Base-by-base conservation (phyloP, 2,888 invertebrate genomes). In the Drosophila melanosoma region DNA sequence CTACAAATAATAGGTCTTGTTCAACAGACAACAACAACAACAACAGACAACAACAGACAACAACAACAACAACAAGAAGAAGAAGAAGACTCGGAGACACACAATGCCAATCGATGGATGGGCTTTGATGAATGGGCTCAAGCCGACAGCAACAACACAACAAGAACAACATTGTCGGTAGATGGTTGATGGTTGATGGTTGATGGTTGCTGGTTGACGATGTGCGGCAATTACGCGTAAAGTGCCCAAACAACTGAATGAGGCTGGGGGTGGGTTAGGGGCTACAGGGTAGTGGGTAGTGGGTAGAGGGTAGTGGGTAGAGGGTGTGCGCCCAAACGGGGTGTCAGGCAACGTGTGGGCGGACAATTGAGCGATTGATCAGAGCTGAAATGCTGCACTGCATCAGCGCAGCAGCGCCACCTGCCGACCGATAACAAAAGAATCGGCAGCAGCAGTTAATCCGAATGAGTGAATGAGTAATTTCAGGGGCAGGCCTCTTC, bases 1-100 rank as follows among this genome's bases (percentile, higher is more conserved):
- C 91, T 92, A 91, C 91, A 91, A 91, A 91, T 91, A 91, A 92
- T 92, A 87, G 90, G 82, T 83, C 89, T 87, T 83, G 80, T 87
- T 82, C 60, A 80, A 79, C 80, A 79, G 81, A 52, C 36, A 54
- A 66, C 61, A 54, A 38, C 54, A 38, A 17, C 49, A 49, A 49
- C 17, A 49, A 29, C n/a, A n/a, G 81, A 52, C 36, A 54, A 66
- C 60, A 80, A 79, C 80, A 79, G 81, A 52, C 36, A 54, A 66
- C 49, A 49, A 49, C 8, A 29, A 29, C 29, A 29, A 29, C 29
- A 29, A 29, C 6, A 29, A 5, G 6, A 29, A 29, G 6, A 29
- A 38, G 38, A 51, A n/a, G 29, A 56, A 38, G 38, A 56, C 57
- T n/a, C 56, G 45, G 36, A 36, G 53, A 61, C 64, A 65, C 52